Percentiles rank a stretch among this genome's conserved stretches.
These are phyloP conservation scores for Polia nebulosa DNA, from an alignment of 2,888 invertebrate species.

Conservation along the genomic window DNA sequence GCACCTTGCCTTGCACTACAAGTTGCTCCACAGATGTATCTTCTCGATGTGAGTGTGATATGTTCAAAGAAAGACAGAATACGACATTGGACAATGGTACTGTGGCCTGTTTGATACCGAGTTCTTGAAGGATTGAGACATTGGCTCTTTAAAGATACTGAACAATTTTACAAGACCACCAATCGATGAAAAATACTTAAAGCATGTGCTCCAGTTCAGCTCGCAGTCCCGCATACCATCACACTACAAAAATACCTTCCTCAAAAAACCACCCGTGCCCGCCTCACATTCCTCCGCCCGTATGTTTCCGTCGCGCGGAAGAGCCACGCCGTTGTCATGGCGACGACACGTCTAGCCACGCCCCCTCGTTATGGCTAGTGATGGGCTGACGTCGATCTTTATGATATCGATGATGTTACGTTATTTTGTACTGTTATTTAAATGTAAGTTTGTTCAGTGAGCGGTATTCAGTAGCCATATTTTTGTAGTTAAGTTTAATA, in stretches of 20 bases:
- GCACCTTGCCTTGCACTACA: too few relatives aligned
- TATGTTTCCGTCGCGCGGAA: constrained; percentile 43
- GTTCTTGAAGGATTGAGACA: too few relatives aligned
- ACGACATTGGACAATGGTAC: too few relatives aligned
- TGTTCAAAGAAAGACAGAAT: too few relatives aligned
- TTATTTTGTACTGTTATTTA: constrained; percentile 17
- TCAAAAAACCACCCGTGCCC: constrained; percentile 18
- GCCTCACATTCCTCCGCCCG: constrained; percentile 27
- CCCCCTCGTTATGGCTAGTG: constrained; percentile 70
- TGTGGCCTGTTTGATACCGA: too few relatives aligned
- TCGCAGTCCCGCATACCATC: background rate
- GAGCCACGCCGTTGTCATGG: constrained; percentile 65
- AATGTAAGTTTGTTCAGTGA: background rate
- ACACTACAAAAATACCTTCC: constrained; percentile 19
- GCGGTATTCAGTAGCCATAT: background rate
- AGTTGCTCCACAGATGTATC: too few relatives aligned
- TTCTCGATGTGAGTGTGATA: too few relatives aligned
- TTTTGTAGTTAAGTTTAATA: too few relatives aligned
- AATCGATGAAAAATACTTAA: background rate
- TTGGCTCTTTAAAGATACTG: background rate
- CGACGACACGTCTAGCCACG: constrained; percentile 71
- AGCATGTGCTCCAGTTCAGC: background rate
- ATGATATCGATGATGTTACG: constrained; percentile 38
- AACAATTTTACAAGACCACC: background rate
- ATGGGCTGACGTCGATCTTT: constrained; percentile 64